A percentile compares a stretch with the other conserved stretches of the same genome.
These are phyloP conservation scores for Coreoperca whiteheadi DNA, from an alignment of 2,113 vertebrate genomes.

Conservation along the genomic window DNA sequence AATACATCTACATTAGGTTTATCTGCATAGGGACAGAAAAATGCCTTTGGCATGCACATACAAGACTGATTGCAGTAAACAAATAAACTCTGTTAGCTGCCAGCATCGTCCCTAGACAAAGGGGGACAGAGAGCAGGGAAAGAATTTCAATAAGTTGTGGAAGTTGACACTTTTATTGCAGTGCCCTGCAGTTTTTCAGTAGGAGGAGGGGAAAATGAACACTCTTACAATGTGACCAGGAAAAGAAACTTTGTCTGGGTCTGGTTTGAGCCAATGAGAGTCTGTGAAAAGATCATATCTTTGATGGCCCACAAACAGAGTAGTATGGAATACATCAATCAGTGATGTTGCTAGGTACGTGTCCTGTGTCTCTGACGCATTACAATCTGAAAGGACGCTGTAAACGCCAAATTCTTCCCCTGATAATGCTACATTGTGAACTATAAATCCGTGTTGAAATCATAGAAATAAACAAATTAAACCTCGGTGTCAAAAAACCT, in stretches of 20 bases:
- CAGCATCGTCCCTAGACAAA: conserved; percentile 43
- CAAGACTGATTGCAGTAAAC: conserved; percentile 25
- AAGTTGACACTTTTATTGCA: conserved; percentile 67
- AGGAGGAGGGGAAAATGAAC: conserved; percentile 11
- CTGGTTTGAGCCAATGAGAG: conserved; percentile 9
- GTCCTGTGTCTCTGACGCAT: too few species aligned
- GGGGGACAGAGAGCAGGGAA: conserved; percentile 36
- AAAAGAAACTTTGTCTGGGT: conserved; percentile 26
- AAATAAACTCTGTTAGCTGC: conserved; percentile 34
- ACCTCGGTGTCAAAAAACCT: too few species aligned
- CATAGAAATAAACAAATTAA: too few species aligned
- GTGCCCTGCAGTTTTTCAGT: conserved; percentile 38
- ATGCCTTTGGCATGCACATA: conserved; percentile 17
- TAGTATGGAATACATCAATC: neutral
- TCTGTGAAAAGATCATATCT: conserved; percentile 35
- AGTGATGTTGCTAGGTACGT: too few species aligned
- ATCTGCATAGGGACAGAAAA: conserved; percentile 12
- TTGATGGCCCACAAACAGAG: conserved; percentile 24
- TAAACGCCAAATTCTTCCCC: too few species aligned
- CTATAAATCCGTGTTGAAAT: too few species aligned
- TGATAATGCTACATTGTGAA: too few species aligned
- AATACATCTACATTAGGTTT: neutral
- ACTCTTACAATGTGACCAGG: conserved; percentile 34
- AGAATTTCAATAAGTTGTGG: conserved; percentile 66
- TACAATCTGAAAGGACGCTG: too few species aligned